Percentiles rank a stretch among this genome's conserved stretches.
phyloP scores from a whole-genome alignment of 2,797 vertebrate species.

The Ctenosaura bakeri region DNA sequence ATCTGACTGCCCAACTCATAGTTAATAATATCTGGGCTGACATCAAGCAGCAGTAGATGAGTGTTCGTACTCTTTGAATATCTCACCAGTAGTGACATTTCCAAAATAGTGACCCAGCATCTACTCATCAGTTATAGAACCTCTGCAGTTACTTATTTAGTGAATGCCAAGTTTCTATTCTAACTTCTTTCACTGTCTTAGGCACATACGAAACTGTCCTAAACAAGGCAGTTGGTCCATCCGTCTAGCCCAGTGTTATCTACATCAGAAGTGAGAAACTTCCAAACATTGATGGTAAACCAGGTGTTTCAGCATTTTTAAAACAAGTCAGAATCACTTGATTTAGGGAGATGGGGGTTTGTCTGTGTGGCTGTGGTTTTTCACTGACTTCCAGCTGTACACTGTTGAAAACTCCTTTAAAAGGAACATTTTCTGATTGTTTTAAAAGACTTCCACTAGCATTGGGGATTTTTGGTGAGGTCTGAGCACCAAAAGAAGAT shows the following conservation, averaged over 20 bases:
- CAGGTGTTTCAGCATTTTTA: too few relatives aligned
- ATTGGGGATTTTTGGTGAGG: too few relatives aligned
- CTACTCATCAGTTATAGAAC: neutral
- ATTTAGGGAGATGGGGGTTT: too few relatives aligned
- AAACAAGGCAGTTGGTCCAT: neutral
- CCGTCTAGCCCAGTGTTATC: neutral
- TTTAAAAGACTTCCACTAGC: too few relatives aligned
- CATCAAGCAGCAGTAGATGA: neutral
- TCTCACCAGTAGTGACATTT: neutral
- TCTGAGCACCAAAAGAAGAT: too few relatives aligned
- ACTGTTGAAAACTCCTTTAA: too few relatives aligned
- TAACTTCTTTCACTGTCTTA: neutral
- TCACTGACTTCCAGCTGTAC: too few relatives aligned
- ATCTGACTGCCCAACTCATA: conserved; percentile 19
- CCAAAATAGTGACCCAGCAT: neutral
- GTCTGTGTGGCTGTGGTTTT: too few relatives aligned
- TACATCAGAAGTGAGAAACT: neutral
- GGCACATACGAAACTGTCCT: neutral
- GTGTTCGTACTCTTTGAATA: neutral
- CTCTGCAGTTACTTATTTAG: neutral
- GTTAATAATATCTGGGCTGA: conserved; percentile 36
- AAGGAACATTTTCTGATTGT: too few relatives aligned
- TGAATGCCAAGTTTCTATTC: neutral
- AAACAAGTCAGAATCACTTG: too few relatives aligned
- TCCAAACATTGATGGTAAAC: too few relatives aligned